phyloP scores from a whole-genome alignment of 1,140 invertebrate species.

The Penaeus chinensis region DNA sequence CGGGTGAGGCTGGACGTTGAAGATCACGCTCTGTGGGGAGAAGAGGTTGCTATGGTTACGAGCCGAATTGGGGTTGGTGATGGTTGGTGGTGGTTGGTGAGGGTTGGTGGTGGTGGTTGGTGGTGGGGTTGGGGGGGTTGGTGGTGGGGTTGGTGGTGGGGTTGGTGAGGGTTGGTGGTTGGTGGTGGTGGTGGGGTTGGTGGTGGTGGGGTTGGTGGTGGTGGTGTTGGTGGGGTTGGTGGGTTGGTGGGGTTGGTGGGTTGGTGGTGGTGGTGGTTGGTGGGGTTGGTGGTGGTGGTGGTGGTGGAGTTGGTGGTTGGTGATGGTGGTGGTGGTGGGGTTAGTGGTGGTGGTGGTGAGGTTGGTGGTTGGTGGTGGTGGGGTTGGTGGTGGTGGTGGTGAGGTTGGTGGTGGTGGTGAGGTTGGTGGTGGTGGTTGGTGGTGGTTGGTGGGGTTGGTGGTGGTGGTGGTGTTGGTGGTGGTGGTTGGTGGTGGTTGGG shows the following conservation, averaged over 20 bases:
- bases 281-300: background rate
- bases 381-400: too few relatives aligned
- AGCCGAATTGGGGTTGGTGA: too few relatives aligned
- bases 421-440: background rate
- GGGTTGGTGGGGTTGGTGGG: background rate
- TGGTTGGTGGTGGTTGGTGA: background rate
- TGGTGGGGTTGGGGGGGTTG: background rate
- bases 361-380: background rate
- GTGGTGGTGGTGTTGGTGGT: background rate
- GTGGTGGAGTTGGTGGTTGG: too few relatives aligned
- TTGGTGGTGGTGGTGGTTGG: background rate
- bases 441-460: background rate
- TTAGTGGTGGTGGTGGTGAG: background rate
- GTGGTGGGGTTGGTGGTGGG: background rate
- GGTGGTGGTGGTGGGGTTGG: background rate
- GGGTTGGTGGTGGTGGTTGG: background rate
- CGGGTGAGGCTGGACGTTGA: slow-evolving; percentile 70
- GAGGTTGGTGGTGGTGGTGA: background rate
- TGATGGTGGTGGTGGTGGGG: background rate
- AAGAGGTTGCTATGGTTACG: background rate
- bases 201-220: background rate
- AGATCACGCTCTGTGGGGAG: slow-evolving; percentile 68
- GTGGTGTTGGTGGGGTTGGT: background rate
- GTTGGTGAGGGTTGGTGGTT: too few relatives aligned
- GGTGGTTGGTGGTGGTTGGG: background rate